Conservation (phyloP, 92 coral and sea anemone genomes). For the Paragorgia papillata region DNA sequence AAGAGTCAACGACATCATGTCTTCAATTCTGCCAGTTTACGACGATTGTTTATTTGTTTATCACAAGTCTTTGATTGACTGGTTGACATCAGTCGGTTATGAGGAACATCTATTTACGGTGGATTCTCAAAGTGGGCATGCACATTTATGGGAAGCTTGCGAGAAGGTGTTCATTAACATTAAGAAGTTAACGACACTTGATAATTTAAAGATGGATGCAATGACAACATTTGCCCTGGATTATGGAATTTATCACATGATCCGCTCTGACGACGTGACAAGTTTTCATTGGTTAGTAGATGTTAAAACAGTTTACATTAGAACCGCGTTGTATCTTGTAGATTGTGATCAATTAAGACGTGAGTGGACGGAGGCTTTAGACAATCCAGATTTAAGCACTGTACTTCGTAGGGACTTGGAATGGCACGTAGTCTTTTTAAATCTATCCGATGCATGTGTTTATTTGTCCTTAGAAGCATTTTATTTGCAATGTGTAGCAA, state of each 20-base stretch:
- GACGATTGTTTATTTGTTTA: slow-evolving; percentile 41
- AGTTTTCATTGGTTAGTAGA: slow-evolving; percentile 9
- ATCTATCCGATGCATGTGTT: too few relatives aligned
- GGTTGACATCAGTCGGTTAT: slow-evolving; percentile 31
- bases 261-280: not conserved
- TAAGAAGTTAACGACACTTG: not conserved
- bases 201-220: not conserved
- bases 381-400: not conserved
- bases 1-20: slow-evolving; percentile 14
- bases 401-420: not conserved
- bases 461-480: not conserved
- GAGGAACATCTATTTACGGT: slow-evolving; percentile 30
- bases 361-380: not conserved
- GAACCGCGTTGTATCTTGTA: not conserved
- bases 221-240: slow-evolving; percentile 7
- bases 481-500: not conserved
- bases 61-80: slow-evolving; percentile 48
- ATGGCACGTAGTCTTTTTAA: not conserved
- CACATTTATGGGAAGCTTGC: slow-evolving; percentile 14
- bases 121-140: slow-evolving; percentile 6
- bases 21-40: slow-evolving; percentile 44
- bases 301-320: slow-evolving; percentile 21
- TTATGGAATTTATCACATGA: slow-evolving; percentile 36
- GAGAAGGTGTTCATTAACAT: not conserved
- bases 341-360: not conserved